Evolutionary conservation across 2,113 vertebrate genomes (phyloP), one percentile per base, ranked within the genome.

Genomic region (Colaptes auratus): DNA sequence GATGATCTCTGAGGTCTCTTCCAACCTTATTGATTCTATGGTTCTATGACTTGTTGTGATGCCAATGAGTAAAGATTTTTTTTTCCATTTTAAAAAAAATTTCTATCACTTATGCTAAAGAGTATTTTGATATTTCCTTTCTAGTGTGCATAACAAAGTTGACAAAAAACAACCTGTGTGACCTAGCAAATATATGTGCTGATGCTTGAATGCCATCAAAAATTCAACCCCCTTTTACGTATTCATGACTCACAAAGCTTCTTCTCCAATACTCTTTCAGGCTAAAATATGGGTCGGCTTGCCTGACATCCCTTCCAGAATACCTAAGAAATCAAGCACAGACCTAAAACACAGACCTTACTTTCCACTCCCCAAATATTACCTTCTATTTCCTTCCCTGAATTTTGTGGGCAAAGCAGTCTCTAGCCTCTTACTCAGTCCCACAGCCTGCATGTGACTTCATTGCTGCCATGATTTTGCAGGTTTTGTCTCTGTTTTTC

Each of bases 171-270:
- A 39, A 3, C 4, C 66, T 74, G 50, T 12, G 33, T 69, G 28
- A 83, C 15, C 42, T 53, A 55, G 5, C 0, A 7, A 53, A 18
- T 63, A 16, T 58, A 30, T 25, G 17, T 59, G 14, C 6, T 80
- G 23, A 42, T 42, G 7, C 2, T 63, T 83, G 39, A 89, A 80
- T 64, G 24, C 1, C 6, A 82, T 50, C 8, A 79, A 67, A 89
- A 88, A 70, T 60, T 20, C 18, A 60, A 30, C n/a, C 12, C 65
- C n/a, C 20, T 61, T 82, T 60, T 72, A 21, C 0, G 0, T 58
- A 61, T 74, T 73, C 64, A 44, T 76, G n/a, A 65, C 17, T 78
- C 56, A 42, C 15, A 53, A 78, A 82, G 56, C 42, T 44, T 44
- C 3, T 46, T 53, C 19, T 42, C 12, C 42, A 21, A 42, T 87